Conservation (phyloP, 2,797 vertebrate species). For the Babyrousa celebensis region DNA sequence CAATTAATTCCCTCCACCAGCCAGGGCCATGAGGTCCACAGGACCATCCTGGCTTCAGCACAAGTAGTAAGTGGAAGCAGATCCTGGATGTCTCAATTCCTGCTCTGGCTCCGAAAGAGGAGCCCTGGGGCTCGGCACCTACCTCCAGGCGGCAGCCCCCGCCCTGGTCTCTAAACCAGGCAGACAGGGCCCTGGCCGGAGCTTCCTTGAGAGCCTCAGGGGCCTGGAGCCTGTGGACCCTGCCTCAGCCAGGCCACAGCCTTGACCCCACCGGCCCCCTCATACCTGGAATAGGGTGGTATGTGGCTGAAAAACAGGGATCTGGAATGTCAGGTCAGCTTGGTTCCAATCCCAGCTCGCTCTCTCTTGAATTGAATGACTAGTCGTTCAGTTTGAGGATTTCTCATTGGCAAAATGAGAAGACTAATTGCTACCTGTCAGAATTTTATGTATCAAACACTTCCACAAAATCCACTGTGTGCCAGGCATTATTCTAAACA, state of each 20-base stretch:
- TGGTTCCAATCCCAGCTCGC: constrained; percentile 27
- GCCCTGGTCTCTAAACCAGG: neutral
- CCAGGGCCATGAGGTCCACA: neutral
- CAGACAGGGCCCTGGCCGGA: neutral
- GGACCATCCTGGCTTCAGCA: neutral
- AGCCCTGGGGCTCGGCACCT: neutral
- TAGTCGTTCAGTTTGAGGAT: neutral
- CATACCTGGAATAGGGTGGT: too few relatives aligned
- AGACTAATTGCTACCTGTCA: constrained; percentile 4
- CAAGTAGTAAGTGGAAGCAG: neutral
- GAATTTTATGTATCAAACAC: neutral
- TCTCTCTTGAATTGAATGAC: neutral
- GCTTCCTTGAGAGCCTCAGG: neutral
- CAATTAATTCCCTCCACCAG: neutral
- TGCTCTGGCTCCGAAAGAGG: neutral
- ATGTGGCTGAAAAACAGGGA: neutral
- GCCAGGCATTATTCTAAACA: neutral
- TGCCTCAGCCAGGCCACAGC: neutral
- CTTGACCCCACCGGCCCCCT: neutral
- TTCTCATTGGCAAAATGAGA: neutral
- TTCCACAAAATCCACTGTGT: neutral
- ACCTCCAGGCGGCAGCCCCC: neutral
- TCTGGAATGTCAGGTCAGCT: neutral
- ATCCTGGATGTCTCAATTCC: neutral
- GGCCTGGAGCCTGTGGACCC: neutral